Conservation (phyloP, 2,113 vertebrate species). For the Cheirogaleus medius region DNA sequence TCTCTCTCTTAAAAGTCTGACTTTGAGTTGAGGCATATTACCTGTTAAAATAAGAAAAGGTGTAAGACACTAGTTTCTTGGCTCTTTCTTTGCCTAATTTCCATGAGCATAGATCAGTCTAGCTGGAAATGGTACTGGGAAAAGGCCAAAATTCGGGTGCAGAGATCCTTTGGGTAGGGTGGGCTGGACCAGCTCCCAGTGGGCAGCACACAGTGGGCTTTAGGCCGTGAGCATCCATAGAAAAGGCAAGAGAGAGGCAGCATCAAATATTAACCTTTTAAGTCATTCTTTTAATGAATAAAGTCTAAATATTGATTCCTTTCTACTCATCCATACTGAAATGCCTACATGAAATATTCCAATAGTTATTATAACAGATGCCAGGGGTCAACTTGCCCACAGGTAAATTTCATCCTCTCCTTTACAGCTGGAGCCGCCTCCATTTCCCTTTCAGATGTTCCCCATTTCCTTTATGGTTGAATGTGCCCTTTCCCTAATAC, state of each 20-base stretch:
- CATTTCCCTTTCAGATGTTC: background rate
- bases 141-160: background rate
- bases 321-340: background rate
- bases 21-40: background rate
- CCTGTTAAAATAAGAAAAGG: background rate
- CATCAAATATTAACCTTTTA: background rate
- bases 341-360: background rate
- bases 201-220: rapidly evolving
- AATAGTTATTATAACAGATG: background rate
- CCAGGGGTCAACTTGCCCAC: background rate
- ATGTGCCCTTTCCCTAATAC: background rate
- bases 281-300: background rate
- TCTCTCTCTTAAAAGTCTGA: background rate
- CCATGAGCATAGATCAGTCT: background rate
- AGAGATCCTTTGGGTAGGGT: rapidly evolving
- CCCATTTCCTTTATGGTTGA: background rate
- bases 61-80: background rate
- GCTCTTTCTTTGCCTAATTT: background rate
- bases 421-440: background rate
- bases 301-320: background rate
- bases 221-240: background rate
- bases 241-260: background rate
- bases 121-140: background rate
- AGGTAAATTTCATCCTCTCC: background rate
- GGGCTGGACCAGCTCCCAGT: rapidly evolving